These are phyloP conservation scores for Mobula birostris DNA, from an alignment of 2,113 vertebrate genomes.

Conservation along the genomic window DNA sequence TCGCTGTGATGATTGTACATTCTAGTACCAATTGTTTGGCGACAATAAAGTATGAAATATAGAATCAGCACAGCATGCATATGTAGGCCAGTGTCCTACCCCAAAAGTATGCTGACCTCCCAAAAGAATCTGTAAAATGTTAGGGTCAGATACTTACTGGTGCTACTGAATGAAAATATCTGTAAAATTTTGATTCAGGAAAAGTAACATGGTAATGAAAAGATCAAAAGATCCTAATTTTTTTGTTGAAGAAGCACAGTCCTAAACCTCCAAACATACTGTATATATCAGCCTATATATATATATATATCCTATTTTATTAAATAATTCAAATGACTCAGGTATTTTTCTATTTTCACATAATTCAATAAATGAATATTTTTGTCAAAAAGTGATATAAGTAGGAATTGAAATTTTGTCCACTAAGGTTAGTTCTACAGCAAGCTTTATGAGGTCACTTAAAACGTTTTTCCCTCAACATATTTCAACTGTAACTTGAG, in stretches of 20 bases:
- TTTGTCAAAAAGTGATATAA: not conserved
- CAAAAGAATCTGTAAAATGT: not conserved
- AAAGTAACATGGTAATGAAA: not conserved
- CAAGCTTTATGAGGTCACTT: not conserved
- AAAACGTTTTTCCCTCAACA: not conserved
- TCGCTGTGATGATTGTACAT: too few relatives aligned
- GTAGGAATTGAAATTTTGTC: not conserved
- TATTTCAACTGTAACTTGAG: not conserved
- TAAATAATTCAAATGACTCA: not conserved
- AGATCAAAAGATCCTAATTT: not conserved
- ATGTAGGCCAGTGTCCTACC: not conserved
- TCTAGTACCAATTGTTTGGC: too few relatives aligned
- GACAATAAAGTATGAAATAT: too few relatives aligned
- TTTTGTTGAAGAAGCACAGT: not conserved
- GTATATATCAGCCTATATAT: not conserved
- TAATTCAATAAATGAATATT: not conserved
- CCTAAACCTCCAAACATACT: too few relatives aligned
- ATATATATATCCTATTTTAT: too few relatives aligned
- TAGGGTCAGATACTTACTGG: not conserved
- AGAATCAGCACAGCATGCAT: not conserved
- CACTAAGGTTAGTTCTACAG: not conserved
- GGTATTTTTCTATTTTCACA: not conserved
- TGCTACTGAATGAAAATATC: not conserved
- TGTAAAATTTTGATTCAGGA: not conserved
- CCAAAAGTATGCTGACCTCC: not conserved